Evolutionary conservation across 2,797 vertebrate genomes (phyloP).

Genomic region (Enoplosus armatus): DNA sequence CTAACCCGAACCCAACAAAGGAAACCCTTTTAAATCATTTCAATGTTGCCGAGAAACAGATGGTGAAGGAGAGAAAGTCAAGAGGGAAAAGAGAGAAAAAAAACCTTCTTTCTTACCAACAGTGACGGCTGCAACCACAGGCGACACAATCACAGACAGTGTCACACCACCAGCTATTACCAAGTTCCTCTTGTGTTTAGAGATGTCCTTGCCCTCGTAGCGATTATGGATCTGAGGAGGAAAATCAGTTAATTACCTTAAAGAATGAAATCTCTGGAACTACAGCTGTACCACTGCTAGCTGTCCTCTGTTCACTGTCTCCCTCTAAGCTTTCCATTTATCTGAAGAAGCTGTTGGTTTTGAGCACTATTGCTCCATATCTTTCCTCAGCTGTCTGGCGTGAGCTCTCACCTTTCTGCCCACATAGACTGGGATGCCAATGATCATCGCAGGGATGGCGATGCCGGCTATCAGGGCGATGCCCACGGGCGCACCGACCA

Average conservation of each 20-base stretch:
- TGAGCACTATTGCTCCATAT: not conserved
- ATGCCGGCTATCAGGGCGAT: constrained; percentile 98
- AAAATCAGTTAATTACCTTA: not conserved
- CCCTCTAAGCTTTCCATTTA: not conserved
- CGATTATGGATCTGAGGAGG: constrained; percentile 94
- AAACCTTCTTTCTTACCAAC: constrained; percentile 89
- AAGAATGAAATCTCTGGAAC: not conserved
- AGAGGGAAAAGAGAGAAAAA: not conserved
- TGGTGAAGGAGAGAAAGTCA: not conserved
- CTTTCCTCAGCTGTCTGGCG: not conserved
- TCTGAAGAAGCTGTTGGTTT: not conserved
- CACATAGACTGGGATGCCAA: constrained; percentile 98
- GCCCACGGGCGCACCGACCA: constrained; percentile 98
- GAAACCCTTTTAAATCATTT: not conserved
- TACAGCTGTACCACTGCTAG: not conserved
- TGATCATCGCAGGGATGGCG: constrained; percentile 98
- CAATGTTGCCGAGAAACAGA: not conserved
- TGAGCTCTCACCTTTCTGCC: constrained; percentile 93
- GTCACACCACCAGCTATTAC: constrained; percentile 97
- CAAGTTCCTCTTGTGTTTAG: constrained; percentile 98
- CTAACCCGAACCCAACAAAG: not conserved
- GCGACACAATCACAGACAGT: constrained; percentile 96
- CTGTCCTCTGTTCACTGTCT: not conserved
- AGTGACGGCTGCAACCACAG: constrained; percentile 97
- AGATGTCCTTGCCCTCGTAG: constrained; percentile 97